These are phyloP conservation scores for Schizaphis graminum DNA, from an alignment of 2,888 invertebrate genomes.

Conservation along the genomic window DNA sequence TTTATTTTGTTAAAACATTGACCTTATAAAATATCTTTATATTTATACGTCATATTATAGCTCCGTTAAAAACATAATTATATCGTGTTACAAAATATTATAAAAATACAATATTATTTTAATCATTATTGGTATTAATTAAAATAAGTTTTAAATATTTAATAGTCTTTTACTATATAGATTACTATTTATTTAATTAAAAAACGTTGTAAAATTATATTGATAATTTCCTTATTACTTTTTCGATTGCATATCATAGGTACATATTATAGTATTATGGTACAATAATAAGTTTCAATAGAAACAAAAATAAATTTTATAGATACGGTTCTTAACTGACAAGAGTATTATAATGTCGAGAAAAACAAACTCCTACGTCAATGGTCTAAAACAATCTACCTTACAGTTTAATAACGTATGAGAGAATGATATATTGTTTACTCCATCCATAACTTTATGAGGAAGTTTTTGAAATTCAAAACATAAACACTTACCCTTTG, in stretches of 20 bases:
- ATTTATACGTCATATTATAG: not conserved
- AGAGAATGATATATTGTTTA: conserved; percentile 30
- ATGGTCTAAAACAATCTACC: conserved; percentile 38
- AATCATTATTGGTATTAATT: not conserved
- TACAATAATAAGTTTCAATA: not conserved
- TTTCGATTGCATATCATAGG: not conserved
- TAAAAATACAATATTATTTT: not conserved
- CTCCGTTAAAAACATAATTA: not conserved
- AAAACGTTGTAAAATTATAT: not conserved
- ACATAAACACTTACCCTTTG: conserved; percentile 22
- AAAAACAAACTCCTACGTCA: conserved; percentile 14
- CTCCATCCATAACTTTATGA: conserved; percentile 11
- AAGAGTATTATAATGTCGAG: conserved; percentile 43
- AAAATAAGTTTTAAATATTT: not conserved
- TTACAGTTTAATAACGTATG: conserved; percentile 38
- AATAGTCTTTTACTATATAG: not conserved
- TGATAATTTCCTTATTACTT: not conserved
- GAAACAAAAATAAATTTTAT: conserved; percentile 22
- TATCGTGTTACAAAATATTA: not conserved
- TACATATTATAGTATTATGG: not conserved
- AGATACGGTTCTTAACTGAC: not conserved
- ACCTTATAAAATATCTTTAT: not conserved
- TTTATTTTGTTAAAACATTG: not conserved
- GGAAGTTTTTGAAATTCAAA: conserved; percentile 38
- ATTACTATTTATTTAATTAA: not conserved